Conservation (phyloP, 30 jellyfish, hydroid and myxozoan species). For the Hydra vulgaris region DNA sequence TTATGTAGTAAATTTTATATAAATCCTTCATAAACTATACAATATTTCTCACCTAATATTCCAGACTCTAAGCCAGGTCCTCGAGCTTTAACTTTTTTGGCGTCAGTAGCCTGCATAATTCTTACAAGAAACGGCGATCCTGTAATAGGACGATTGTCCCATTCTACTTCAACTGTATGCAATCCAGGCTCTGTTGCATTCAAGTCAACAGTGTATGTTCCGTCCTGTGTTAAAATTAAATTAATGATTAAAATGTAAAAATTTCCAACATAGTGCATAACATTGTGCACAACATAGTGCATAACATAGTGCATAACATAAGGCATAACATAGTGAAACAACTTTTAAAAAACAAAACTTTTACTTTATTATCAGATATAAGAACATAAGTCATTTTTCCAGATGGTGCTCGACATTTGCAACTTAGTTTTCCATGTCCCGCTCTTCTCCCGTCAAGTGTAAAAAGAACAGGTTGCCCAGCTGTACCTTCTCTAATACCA, state of each 20-base stretch:
- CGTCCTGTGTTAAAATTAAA: slow-evolving; percentile 39
- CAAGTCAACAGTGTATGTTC: slow-evolving; percentile 88
- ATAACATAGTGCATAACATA: too few species aligned
- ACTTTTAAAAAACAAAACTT: background rate
- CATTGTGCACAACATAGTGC: too few species aligned
- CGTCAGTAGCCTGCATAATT: slow-evolving; percentile 87
- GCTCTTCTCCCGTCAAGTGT: slow-evolving; percentile 93
- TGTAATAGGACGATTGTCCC: slow-evolving; percentile 95
- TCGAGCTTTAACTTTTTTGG: slow-evolving; percentile 60
- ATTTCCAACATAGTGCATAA: too few species aligned
- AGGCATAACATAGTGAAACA: too few species aligned
- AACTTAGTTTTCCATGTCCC: slow-evolving; percentile 83
- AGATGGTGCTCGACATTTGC: slow-evolving; percentile 78
- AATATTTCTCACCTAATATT: slow-evolving; percentile 45
- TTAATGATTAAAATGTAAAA: background rate
- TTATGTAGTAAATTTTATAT: too few species aligned
- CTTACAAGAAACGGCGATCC: slow-evolving; percentile 95
- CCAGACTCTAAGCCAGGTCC: slow-evolving; percentile 92
- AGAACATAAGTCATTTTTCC: slow-evolving; percentile 66
- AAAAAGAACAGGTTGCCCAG: slow-evolving; percentile 91
- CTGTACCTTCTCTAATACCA: slow-evolving; percentile 89
- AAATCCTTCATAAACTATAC: background rate
- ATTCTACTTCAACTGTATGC: slow-evolving; percentile 81
- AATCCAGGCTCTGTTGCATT: slow-evolving; percentile 96
- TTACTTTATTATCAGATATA: slow-evolving; percentile 62